Conservation (phyloP, 2,797 vertebrate species). For the Aythya fuligula region DNA sequence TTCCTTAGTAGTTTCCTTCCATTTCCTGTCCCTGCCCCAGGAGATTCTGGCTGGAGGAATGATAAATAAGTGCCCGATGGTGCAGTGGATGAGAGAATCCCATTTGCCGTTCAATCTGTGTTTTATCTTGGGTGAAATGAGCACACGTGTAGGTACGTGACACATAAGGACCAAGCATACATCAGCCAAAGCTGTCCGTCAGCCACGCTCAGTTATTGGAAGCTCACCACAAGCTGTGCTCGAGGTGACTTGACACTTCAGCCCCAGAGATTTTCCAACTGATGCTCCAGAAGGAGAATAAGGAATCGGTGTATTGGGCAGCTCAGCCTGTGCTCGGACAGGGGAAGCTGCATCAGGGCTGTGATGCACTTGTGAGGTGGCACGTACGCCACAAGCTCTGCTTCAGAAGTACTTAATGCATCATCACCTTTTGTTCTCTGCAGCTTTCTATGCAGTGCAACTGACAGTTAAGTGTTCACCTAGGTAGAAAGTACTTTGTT, state of each 20-base stretch:
- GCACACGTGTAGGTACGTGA: neutral
- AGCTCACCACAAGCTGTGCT: neutral
- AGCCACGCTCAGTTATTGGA: neutral
- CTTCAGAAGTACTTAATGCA: neutral
- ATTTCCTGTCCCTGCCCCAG: neutral
- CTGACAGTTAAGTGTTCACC: neutral
- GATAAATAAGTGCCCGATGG: neutral
- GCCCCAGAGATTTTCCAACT: constrained; percentile 5
- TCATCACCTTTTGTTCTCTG: constrained; percentile 13
- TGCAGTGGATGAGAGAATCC: neutral
- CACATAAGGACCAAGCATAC: neutral
- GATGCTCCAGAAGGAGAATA: neutral
- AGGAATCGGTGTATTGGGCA: neutral
- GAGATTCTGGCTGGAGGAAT: neutral
- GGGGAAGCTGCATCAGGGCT: neutral
- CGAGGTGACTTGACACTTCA: neutral
- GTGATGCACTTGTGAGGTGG: neutral
- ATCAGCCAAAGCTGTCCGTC: neutral
- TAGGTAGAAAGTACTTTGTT: constrained; percentile 12
- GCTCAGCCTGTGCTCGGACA: neutral
- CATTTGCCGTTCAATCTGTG: neutral
- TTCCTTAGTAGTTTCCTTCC: neutral
- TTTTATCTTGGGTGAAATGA: neutral
- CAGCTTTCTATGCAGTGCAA: constrained; percentile 6
- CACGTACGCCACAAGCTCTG: neutral